A percentile compares a stretch with the other conserved stretches of the same genome.
phyloP scores from a whole-genome alignment of 2,113 vertebrate genomes.

The Rhizomys pruinosus region DNA sequence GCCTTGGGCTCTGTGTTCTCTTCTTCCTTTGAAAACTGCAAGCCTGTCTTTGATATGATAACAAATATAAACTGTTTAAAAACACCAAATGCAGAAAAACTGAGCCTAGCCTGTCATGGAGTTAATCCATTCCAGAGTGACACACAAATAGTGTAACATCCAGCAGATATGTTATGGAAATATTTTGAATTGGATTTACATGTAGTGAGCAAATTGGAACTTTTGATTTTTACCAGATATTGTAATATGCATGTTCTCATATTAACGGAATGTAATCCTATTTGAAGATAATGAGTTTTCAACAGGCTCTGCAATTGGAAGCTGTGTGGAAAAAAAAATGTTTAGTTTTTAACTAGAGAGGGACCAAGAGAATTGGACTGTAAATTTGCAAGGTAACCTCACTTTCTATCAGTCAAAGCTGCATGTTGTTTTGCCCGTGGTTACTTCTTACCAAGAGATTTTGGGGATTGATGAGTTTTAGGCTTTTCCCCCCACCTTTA shows the following conservation, averaged over 20 bases:
- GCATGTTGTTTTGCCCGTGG: conserved; percentile 57
- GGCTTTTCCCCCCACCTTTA: conserved; percentile 72
- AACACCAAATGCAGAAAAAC: conserved; percentile 93
- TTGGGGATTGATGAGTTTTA: conserved; percentile 61
- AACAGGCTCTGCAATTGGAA: conserved; percentile 85
- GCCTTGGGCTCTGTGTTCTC: conserved; percentile 93
- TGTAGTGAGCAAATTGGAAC: conserved; percentile 90
- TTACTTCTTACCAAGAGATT: conserved; percentile 70
- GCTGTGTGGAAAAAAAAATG: conserved; percentile 82
- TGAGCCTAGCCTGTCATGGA: conserved; percentile 90
- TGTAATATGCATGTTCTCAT: conserved; percentile 91
- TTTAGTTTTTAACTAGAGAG: conserved; percentile 81
- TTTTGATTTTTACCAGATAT: conserved; percentile 91
- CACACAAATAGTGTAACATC: conserved; percentile 91
- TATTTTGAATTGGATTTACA: conserved; percentile 92
- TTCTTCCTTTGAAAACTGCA: conserved; percentile 94
- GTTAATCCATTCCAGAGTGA: conserved; percentile 93
- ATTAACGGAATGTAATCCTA: conserved; percentile 90
- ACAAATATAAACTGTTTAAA: conserved; percentile 99
- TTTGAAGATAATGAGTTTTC: conserved; percentile 91
- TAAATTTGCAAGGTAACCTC: conserved; percentile 66
- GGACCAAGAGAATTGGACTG: conserved; percentile 75
- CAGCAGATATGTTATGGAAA: conserved; percentile 91
- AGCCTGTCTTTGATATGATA: conserved; percentile 98
- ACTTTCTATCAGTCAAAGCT: conserved; percentile 67